Conservation (phyloP, 2,797 vertebrate species). For the Orientallactaga sibirica region DNA sequence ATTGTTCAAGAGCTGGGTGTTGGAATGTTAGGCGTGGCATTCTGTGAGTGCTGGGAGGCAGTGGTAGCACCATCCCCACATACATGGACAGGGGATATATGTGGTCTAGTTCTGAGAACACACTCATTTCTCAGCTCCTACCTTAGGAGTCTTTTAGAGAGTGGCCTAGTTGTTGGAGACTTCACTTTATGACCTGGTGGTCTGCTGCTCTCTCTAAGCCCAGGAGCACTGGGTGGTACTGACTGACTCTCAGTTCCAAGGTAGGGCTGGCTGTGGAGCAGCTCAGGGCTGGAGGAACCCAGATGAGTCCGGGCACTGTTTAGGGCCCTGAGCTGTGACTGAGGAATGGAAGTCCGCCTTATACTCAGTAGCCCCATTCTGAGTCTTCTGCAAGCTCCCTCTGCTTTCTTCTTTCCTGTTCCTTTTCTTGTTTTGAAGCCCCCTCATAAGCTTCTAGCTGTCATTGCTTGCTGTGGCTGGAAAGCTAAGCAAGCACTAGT, state of each 20-base stretch:
- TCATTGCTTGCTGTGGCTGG: not conserved
- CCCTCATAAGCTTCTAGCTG: not conserved
- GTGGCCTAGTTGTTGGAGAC: not conserved
- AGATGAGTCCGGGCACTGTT: not conserved
- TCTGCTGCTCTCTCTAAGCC: not conserved
- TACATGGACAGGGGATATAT: not conserved
- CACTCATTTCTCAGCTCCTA: not conserved
- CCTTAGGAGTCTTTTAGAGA: not conserved
- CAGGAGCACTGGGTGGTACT: not conserved
- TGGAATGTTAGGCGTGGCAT: not conserved
- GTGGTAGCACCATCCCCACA: not conserved
- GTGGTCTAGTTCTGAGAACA: not conserved
- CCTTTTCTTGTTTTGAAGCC: not conserved
- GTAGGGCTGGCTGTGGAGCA: not conserved
- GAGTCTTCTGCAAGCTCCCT: not conserved
- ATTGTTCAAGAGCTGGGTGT: not conserved
- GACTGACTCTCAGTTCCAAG: not conserved
- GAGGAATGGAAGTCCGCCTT: not conserved
- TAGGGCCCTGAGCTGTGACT: not conserved
- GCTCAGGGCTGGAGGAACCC: not conserved
- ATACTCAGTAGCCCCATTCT: not conserved
- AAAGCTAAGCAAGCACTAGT: slow-evolving; percentile 5
- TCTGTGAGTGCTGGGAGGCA: not conserved
- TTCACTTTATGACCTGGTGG: not conserved
- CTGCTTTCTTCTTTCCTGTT: not conserved